A percentile compares a stretch with the other conserved stretches of the same genome.
These are phyloP conservation scores for Pharmacophagus antenor DNA, from an alignment of 2,888 invertebrate genomes.

Conservation along the genomic window DNA sequence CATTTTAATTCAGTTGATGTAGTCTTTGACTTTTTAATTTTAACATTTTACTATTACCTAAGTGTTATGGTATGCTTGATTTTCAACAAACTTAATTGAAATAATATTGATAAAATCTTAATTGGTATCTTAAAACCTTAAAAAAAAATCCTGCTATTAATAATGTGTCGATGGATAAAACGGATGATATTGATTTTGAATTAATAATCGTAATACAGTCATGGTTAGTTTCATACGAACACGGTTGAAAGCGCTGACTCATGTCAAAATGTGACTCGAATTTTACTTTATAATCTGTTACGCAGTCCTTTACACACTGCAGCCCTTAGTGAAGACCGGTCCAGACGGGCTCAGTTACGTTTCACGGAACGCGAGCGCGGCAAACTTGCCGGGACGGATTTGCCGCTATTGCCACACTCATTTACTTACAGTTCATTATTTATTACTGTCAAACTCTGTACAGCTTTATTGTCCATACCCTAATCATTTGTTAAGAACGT, in stretches of 20 bases:
- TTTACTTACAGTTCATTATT: slow-evolving; percentile 40
- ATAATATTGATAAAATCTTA: no score
- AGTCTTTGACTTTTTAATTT: no score
- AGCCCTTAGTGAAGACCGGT: slow-evolving; percentile 48
- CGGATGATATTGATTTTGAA: neutral
- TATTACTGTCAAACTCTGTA: slow-evolving; percentile 30
- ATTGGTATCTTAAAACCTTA: no score
- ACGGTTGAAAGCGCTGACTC: slow-evolving; percentile 10
- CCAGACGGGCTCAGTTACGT: slow-evolving; percentile 47
- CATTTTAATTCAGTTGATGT: no score
- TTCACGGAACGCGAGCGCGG: slow-evolving; percentile 52
- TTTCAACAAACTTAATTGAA: no score
- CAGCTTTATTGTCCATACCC: slow-evolving; percentile 38
- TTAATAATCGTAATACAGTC: neutral
- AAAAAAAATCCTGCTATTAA: no score
- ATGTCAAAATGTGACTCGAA: slow-evolving; percentile 13
- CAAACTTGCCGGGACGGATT: slow-evolving; percentile 50
- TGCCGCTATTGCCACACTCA: slow-evolving; percentile 49
- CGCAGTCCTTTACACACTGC: slow-evolving; percentile 15
- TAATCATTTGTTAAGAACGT: slow-evolving; percentile 37
- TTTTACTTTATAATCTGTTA: slow-evolving; percentile 28
- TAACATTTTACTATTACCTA: no score
- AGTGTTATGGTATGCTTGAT: no score
- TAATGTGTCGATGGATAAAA: neutral
- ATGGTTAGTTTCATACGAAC: neutral